Base-by-base conservation (phyloP, 2,113 vertebrate genomes). In the Xenus cinereus region DNA sequence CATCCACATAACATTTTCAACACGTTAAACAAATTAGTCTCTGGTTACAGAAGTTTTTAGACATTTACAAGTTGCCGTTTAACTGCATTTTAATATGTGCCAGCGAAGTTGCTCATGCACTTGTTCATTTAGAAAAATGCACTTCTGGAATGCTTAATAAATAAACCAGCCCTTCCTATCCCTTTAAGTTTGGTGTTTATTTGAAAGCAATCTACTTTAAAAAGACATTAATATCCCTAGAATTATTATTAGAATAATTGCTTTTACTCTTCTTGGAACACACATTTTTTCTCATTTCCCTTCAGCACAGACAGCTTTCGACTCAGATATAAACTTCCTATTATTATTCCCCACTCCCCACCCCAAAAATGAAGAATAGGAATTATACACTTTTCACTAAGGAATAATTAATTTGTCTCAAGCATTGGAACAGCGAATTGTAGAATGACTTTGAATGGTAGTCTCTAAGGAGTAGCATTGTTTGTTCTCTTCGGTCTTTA, bases 321-420 rank as follows among this genome's bases (percentile, higher is more conserved):
- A 98, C 98, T 98, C 98, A 98, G 98, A 99, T 98, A 99, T 98
- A 98, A 99, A 98, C 97, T 98, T 97, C 97, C 98, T 98, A 99
- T 99, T 99, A 98, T 97, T 98, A 98, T 98, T 98, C 97, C 98
- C 97, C 95, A 97, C 96, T 98, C 97, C 98, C 97, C 79, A 96
- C 93, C 95, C 96, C 96, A 97, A 97, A 97, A 98, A 98, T 98
- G 98, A 99, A 98, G 98, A 99, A 98, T 98, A 98, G 97, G 97
- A 99, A 99, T 99, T 99, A 99, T 98, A 98, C 98, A 98, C 98
- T 99, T 98, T 98, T 98, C 99, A 99, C 98, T 98, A 99, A 99
- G 99, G 99, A 99, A 99, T 99, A 99, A 99, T 99, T 99, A 99
- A 99, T 99, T 99, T 99, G 99, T 99, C 99, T 99, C 99, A 99